Percentiles rank a stretch among this genome's conserved stretches.
Evolutionary conservation across 2,888 invertebrate genomes (phyloP).

Genomic region (Petrolisthes cinctipes): DNA sequence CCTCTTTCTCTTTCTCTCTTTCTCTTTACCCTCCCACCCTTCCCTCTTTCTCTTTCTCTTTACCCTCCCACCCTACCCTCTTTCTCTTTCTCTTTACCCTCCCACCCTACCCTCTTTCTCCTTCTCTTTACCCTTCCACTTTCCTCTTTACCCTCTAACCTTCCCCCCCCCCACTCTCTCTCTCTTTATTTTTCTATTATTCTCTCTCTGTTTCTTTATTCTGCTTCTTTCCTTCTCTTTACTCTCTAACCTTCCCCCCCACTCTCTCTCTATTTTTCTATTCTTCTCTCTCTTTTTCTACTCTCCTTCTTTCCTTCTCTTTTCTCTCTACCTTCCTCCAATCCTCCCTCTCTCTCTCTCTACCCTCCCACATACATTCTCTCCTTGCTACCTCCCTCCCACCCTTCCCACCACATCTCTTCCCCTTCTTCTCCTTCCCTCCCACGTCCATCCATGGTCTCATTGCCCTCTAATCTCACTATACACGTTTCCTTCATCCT

Average conservation of each 20-base stretch:
- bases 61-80: not conserved
- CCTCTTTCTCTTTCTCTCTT: not conserved
- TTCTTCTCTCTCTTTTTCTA: not conserved
- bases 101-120: not conserved
- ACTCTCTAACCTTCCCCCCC: not conserved
- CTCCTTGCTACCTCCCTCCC: not conserved
- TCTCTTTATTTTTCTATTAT: not conserved
- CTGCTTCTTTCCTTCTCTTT: not conserved
- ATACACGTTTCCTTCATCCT: not conserved
- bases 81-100: not conserved
- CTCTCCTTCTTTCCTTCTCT: not conserved
- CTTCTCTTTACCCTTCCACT: not conserved
- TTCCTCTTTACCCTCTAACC: no score
- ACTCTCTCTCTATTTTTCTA: not conserved
- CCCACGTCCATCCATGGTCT: not conserved
- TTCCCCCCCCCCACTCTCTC: not conserved
- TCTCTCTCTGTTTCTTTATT: not conserved
- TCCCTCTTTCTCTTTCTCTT: not conserved
- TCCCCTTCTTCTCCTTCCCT: not conserved
- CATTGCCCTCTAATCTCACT: not conserved
- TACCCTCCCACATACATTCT: not conserved
- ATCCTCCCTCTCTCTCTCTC: not conserved
- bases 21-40: not conserved
- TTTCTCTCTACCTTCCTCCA: not conserved
- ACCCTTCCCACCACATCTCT: not conserved